phyloP scores from a whole-genome alignment of 2,888 invertebrate genomes.

The Cylindroiulus punctatus region DNA sequence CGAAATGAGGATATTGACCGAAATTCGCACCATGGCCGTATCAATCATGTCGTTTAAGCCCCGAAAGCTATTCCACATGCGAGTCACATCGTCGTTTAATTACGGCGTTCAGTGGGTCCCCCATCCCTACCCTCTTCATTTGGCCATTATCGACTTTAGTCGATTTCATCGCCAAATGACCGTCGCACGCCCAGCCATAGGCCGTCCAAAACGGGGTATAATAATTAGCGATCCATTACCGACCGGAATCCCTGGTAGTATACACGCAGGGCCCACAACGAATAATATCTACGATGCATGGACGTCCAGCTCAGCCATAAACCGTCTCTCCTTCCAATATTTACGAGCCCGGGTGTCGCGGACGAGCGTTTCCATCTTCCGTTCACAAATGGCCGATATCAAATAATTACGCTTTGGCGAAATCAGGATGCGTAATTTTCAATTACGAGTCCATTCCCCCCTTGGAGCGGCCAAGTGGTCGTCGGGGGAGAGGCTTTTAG shows the following conservation, averaged over 20 bases:
- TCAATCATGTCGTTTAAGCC: not conserved
- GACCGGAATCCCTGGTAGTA: not conserved
- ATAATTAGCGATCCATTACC: conserved; percentile 25
- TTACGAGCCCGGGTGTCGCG: not conserved
- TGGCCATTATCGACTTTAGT: conserved; percentile 13
- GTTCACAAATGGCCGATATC: not conserved
- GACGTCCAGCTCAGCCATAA: too few relatives aligned
- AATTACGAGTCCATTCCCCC: conserved; percentile 1
- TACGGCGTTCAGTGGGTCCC: conserved; percentile 20
- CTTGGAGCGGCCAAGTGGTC: not conserved
- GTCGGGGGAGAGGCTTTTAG: not conserved
- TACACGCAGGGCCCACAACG: too few relatives aligned
- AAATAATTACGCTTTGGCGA: conserved; percentile 2
- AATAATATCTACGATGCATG: not conserved
- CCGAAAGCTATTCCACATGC: not conserved
- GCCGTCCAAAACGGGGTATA: not conserved
- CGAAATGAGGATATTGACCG: too few relatives aligned
- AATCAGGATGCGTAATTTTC: conserved; percentile 34
- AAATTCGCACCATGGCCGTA: not conserved
- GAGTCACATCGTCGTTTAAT: conserved; percentile 2
- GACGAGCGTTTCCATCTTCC: conserved; percentile 8
- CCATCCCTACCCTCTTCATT: conserved; percentile 38
- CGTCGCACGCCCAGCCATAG: not conserved
- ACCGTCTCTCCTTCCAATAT: not conserved
- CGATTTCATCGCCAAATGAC: conserved; percentile 13